These are phyloP conservation scores for Prosapia bicincta DNA, from an alignment of 2,888 invertebrate species.

Conservation along the genomic window DNA sequence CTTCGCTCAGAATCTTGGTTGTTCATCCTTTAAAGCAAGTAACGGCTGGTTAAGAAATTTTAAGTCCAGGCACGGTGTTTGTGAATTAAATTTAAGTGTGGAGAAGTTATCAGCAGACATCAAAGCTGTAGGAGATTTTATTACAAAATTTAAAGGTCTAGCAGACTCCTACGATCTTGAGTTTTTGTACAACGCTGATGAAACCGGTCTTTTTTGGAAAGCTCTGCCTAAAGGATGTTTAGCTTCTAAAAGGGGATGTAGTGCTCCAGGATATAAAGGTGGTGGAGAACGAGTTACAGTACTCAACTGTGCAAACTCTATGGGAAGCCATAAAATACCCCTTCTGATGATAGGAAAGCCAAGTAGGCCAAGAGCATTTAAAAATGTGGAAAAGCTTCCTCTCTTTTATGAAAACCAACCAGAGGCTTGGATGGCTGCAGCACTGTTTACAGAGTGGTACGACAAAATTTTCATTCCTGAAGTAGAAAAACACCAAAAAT, in stretches of 20 bases:
- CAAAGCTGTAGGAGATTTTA: not conserved
- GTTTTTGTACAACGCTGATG: constrained; percentile 42
- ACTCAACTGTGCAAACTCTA: constrained; percentile 7
- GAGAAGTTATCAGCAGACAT: not conserved
- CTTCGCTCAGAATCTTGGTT: too few species aligned
- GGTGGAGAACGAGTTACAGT: constrained; percentile 38
- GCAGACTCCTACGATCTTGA: not conserved
- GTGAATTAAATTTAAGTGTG: not conserved
- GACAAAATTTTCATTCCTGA: not conserved
- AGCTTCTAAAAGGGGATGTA: constrained; percentile 38
- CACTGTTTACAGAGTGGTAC: too few species aligned
- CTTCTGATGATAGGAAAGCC: too few species aligned
- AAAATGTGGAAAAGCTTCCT: not conserved
- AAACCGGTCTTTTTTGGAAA: constrained; percentile 31
- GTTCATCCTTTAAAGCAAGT: too few species aligned
- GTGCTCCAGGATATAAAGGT: constrained; percentile 44
- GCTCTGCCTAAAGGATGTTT: constrained; percentile 38
- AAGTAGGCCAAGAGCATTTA: too few species aligned
- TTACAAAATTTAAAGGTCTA: not conserved
- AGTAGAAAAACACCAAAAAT: not conserved
- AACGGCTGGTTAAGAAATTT: too few species aligned
- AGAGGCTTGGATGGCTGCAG: not conserved
- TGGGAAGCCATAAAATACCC: too few species aligned
- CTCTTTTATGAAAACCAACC: not conserved
- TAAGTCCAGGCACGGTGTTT: not conserved